Conservation (phyloP, 2,888 invertebrate species). For the Pachliopta kotzebuea region DNA sequence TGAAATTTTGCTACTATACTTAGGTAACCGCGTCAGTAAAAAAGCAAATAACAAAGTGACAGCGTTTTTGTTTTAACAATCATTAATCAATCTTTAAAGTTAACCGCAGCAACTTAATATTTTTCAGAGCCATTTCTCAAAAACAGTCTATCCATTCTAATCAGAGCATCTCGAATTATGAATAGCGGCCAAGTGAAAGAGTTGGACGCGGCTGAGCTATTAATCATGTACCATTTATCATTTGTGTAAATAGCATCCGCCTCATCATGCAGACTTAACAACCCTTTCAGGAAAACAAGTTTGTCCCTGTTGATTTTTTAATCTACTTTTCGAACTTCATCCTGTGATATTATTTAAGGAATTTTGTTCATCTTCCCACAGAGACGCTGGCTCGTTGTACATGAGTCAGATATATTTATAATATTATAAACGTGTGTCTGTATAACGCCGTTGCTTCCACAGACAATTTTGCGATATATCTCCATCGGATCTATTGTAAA, state of each 20-base stretch:
- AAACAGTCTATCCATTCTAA: conserved; percentile 40
- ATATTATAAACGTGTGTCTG: too few species aligned
- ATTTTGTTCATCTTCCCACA: too few species aligned
- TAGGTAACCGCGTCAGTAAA: too few species aligned
- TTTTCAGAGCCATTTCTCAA: conserved; percentile 35
- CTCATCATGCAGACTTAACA: conserved; percentile 27
- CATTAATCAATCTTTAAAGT: conserved; percentile 27
- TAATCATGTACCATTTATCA: conserved; percentile 40
- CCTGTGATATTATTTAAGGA: not conserved
- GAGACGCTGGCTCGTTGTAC: too few species aligned
- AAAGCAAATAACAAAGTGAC: too few species aligned
- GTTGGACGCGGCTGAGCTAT: conserved; percentile 34
- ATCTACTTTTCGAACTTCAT: conserved; percentile 9
- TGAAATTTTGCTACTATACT: too few species aligned
- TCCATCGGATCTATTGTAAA: too few species aligned
- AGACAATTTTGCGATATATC: too few species aligned
- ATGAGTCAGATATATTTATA: too few species aligned
- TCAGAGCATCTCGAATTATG: conserved; percentile 40
- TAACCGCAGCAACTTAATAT: conserved; percentile 33
- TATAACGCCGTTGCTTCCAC: too few species aligned
- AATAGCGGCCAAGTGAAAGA: conserved; percentile 37
- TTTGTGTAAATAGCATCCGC: conserved; percentile 33
- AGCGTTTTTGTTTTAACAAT: too few species aligned
- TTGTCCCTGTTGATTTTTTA: conserved; percentile 33
- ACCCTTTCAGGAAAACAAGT: conserved; percentile 31